Base-by-base conservation (phyloP, 2,888 invertebrate genomes). In the Drosophila differens region DNA sequence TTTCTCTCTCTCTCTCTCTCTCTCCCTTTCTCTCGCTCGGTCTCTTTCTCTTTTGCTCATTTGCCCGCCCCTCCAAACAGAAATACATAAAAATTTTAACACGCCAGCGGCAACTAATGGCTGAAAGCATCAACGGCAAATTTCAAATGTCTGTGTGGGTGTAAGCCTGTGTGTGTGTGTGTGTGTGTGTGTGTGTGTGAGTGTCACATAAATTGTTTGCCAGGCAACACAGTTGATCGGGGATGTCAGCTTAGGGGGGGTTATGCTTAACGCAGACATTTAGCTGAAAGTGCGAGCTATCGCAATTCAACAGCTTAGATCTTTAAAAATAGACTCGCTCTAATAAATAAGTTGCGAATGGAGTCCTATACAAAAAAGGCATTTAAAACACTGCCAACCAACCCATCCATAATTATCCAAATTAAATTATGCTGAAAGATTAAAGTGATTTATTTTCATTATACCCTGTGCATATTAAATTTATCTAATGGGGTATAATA, bases 341-440 rank as follows among this genome's bases (percentile, higher is more conserved):
- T 82, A 74, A 74, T 90, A 71, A 78, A 73, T 73, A 69, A 76
- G 71, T 73, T 71, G 55, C 61, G 54, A 70, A 70, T 66, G 60
- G 54, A 60, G 63, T 69, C 52, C 62, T 68, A 58, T 59, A 69
- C 22, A 73, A 67, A 70, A 70, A 57, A 71, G 62, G 54, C 60
- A 79, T 61, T 85, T 73, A 41, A 68, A 71, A 57, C 58, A 61
- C 54, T 61, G 68, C 53, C 77, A 82, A 64, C 85, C 85, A 71
- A 54, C 70, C 65, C 82, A 61, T 82, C 70, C 49, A 85, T 80
- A 75, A 89, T 85, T 85, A 79, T 72, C 53, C 49, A 76, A 74
- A 83, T 75, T 72, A 77, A 85, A 83, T 82, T 85, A 75, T 75
- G 76, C 74, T 61, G 83, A 85, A 76, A 88, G 89, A 81, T 89